Percentiles rank a stretch among this genome's conserved stretches.
These are phyloP conservation scores for Pseudomyrmex concolor DNA, from an alignment of 1,140 invertebrate genomes.

Conservation along the genomic window DNA sequence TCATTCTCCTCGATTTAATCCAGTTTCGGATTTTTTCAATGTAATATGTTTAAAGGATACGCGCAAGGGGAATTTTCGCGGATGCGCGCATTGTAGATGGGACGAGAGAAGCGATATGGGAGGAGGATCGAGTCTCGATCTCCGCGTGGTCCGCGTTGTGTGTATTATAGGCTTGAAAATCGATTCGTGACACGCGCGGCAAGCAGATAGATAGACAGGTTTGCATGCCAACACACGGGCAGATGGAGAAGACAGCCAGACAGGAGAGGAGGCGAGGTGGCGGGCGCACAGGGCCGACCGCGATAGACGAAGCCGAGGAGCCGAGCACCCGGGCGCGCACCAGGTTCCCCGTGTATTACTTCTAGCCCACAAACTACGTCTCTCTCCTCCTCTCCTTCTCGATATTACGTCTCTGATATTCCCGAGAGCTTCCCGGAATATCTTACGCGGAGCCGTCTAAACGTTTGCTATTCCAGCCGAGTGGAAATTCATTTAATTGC, in stretches of 20 bases:
- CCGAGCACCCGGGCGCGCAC: neutral
- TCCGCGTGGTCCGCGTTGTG: neutral
- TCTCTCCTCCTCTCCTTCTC: constrained; percentile 64
- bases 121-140: constrained; percentile 2
- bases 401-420: constrained; percentile 77
- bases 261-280: constrained; percentile 50
- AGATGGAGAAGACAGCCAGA: constrained; percentile 56
- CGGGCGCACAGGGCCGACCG: constrained; percentile 42
- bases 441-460: constrained; percentile 74
- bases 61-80: neutral
- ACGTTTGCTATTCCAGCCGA: constrained; percentile 75
- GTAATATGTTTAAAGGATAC: too few relatives aligned
- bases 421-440: constrained; percentile 71
- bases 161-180: constrained; percentile 68
- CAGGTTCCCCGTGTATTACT: constrained; percentile 72
- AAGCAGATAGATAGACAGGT: constrained; percentile 53
- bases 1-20: neutral
- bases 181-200: constrained; percentile 70
- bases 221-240: constrained; percentile 32
- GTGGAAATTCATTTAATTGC: constrained; percentile 77
- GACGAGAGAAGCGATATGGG: neutral
- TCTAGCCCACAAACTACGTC: constrained; percentile 74
- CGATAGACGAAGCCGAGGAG: constrained; percentile 43
- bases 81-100: neutral
- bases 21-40: constrained; percentile 7